Evolutionary conservation across 2,113 vertebrate genomes (phyloP).

Genomic region (Megaceryle maxima): DNA sequence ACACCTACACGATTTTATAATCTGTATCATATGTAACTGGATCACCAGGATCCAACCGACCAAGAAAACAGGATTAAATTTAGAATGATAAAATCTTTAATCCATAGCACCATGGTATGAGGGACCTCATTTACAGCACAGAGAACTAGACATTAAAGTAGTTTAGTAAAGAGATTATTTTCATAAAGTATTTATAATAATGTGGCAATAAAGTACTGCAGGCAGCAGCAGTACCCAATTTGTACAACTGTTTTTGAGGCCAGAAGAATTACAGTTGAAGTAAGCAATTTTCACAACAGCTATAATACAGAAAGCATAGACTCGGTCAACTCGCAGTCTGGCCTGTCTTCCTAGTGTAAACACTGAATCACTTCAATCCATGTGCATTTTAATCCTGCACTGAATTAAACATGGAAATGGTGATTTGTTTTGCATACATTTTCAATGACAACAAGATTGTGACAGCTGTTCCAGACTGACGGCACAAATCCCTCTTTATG

Average conservation of each 20-base stretch:
- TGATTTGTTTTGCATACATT: neutral
- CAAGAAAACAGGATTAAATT: slow-evolving; percentile 62
- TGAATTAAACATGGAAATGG: neutral
- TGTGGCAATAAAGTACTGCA: slow-evolving; percentile 17
- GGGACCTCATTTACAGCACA: slow-evolving; percentile 1
- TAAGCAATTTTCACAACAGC: neutral
- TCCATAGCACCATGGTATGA: slow-evolving; percentile 27
- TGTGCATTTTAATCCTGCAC: neutral
- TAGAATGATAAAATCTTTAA: slow-evolving; percentile 54
- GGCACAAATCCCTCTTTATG: slow-evolving; percentile 11
- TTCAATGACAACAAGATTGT: neutral
- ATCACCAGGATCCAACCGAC: slow-evolving; percentile 34
- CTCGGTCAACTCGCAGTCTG: neutral
- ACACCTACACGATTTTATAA: slow-evolving; percentile 21
- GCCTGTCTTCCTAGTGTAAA: neutral
- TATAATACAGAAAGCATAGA: neutral
- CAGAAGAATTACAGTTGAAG: neutral
- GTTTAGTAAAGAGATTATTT: slow-evolving; percentile 60
- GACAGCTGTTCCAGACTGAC: slow-evolving; percentile 13
- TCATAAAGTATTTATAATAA: slow-evolving; percentile 47
- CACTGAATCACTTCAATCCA: neutral
- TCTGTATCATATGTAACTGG: slow-evolving; percentile 11
- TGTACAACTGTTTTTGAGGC: neutral
- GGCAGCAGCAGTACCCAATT: slow-evolving; percentile 7
- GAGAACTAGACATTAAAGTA: slow-evolving; percentile 7